These are phyloP conservation scores for Chunga burmeisteri DNA, from an alignment of 2,113 vertebrate genomes.

Conservation along the genomic window DNA sequence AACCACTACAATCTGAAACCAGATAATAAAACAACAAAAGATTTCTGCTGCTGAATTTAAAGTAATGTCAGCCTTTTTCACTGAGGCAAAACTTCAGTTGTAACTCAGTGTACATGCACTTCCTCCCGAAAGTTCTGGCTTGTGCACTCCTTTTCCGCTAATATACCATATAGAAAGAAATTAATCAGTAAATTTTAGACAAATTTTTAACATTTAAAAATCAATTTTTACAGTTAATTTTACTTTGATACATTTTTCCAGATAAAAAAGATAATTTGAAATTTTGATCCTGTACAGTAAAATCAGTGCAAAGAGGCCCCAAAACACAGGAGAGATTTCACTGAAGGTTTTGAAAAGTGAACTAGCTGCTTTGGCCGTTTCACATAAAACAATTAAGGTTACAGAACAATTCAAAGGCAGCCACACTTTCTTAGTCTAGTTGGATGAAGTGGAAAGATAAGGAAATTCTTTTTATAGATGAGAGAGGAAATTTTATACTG, in stretches of 20 bases:
- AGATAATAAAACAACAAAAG: neutral
- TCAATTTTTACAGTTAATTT: neutral
- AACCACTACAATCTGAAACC: constrained; percentile 16
- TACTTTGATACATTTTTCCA: neutral
- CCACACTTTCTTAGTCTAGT: neutral
- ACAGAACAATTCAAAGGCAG: neutral
- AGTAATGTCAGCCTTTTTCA: neutral
- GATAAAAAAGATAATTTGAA: neutral
- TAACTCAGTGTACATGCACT: neutral
- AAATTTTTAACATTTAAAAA: neutral
- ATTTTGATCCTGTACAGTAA: neutral
- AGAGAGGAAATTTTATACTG: neutral
- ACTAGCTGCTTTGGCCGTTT: neutral
- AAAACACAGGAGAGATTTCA: neutral
- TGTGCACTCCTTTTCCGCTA: neutral
- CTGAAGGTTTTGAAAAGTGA: neutral
- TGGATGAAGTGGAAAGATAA: neutral
- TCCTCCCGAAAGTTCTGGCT: neutral
- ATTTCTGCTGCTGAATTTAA: neutral
- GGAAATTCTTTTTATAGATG: neutral
- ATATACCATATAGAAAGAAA: neutral
- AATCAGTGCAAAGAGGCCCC: neutral
- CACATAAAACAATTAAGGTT: neutral
- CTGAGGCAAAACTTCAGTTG: neutral
- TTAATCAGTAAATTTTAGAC: neutral